phyloP scores from a whole-genome alignment of 2,888 invertebrate species.

The Temnothorax rugatulus region DNA sequence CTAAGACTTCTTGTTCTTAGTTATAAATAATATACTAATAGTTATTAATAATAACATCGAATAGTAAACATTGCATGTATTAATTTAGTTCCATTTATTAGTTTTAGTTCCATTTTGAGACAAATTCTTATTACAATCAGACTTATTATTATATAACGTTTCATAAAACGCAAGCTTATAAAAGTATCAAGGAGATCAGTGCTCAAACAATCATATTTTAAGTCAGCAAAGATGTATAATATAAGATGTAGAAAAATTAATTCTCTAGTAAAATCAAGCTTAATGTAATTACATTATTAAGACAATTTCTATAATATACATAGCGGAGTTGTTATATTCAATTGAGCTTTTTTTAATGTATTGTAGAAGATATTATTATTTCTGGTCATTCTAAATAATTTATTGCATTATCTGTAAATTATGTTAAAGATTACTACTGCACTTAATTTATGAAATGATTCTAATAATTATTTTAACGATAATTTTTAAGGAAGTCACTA shows the following conservation, averaged over 20 bases:
- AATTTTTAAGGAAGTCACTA: neutral
- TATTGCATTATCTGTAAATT: neutral
- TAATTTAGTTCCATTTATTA: too few relatives aligned
- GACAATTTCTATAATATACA: neutral
- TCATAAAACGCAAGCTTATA: conserved; percentile 8
- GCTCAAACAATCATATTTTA: conserved; percentile 31
- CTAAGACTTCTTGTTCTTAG: neutral
- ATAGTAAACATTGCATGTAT: neutral
- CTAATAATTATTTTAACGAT: neutral
- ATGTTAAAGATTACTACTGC: neutral
- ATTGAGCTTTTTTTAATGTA: neutral
- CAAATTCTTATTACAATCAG: neutral
- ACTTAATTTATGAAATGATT: neutral
- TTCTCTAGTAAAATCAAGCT: neutral
- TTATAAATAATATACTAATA: neutral
- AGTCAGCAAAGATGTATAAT: neutral
- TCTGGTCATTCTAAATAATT: neutral
- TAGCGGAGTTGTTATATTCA: neutral
- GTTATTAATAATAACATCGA: neutral
- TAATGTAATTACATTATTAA: conserved; percentile 4
- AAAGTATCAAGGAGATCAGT: conserved; percentile 52
- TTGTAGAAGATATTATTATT: neutral
- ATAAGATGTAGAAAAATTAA: neutral
- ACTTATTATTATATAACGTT: neutral
- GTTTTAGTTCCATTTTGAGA: neutral